These are phyloP conservation scores for Pangasius djambal DNA, from an alignment of 2,797 vertebrate species.

Conservation along the genomic window DNA sequence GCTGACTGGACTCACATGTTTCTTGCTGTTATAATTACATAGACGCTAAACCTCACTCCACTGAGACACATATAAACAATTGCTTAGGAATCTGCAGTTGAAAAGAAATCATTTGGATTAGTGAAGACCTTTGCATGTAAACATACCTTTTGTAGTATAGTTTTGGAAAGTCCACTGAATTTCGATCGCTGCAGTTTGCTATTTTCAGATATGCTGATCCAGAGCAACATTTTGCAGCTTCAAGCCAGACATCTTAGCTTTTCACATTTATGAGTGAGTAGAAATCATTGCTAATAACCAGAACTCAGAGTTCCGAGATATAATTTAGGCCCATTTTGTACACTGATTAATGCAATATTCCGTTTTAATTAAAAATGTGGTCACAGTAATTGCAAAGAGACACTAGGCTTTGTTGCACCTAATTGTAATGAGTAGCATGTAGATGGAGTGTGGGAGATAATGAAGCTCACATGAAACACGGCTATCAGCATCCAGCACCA, in stretches of 20 bases:
- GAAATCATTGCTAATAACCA: neutral
- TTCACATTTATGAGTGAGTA: neutral
- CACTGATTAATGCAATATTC: slow-evolving; percentile 17
- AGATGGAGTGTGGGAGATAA: slow-evolving; percentile 37
- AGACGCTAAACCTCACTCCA: neutral
- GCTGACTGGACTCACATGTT: neutral
- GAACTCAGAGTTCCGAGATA: neutral
- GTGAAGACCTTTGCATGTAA: neutral
- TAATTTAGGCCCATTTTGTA: slow-evolving; percentile 15
- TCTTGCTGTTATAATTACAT: neutral
- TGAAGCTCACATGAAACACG: slow-evolving; percentile 30
- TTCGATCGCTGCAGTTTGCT: neutral
- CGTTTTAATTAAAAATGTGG: slow-evolving; percentile 19
- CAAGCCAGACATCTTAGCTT: neutral
- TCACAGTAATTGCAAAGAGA: slow-evolving; percentile 41
- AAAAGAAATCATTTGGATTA: neutral
- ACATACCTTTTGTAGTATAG: neutral
- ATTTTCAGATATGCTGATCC: neutral
- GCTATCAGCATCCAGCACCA: slow-evolving; percentile 34
- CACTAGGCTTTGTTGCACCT: slow-evolving; percentile 36
- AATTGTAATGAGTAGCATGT: slow-evolving; percentile 39
- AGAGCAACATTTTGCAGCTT: neutral
- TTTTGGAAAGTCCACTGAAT: neutral
- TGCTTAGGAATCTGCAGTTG: neutral
- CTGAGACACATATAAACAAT: neutral